Evolutionary conservation across 2,888 invertebrate genomes (phyloP).

Genomic region (Sericinus montela): DNA sequence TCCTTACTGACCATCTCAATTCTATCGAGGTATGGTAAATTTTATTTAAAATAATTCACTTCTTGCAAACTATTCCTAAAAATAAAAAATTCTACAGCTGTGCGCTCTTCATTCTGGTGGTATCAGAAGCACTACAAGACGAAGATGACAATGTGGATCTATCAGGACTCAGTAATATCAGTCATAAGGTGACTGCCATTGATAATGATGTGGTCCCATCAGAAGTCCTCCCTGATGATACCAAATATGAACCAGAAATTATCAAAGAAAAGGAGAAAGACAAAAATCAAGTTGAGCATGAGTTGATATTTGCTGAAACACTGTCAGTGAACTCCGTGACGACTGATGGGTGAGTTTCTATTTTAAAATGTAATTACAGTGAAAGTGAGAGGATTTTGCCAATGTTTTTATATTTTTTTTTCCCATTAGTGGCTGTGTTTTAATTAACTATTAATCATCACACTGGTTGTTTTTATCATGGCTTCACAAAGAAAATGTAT

Average conservation of each 20-base stretch:
- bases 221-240: constrained; percentile 23
- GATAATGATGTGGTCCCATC: constrained; percentile 32
- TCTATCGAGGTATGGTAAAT: constrained; percentile 70
- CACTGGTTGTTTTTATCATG: constrained; percentile 1
- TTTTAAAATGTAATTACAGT: constrained; percentile 18
- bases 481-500: background rate
- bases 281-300: constrained; percentile 34
- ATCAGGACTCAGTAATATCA: constrained; percentile 67
- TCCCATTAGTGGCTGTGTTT: background rate
- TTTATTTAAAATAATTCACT: background rate
- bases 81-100: constrained; percentile 55
- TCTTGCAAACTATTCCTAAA: background rate
- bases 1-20: constrained; percentile 80
- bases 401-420: constrained; percentile 6
- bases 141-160: constrained; percentile 54
- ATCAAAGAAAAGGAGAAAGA: constrained; percentile 27
- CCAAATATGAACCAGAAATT: constrained; percentile 23
- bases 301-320: constrained; percentile 73
- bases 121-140: constrained; percentile 74
- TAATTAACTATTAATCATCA: constrained; percentile 12
- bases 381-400: constrained; percentile 22
- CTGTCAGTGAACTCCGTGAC: constrained; percentile 77
- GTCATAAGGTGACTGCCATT: constrained; percentile 44
- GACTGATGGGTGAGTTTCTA: constrained; percentile 72
- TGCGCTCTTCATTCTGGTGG: constrained; percentile 79